phyloP scores from a whole-genome alignment of 2,888 invertebrate genomes.

The Oegoconia quadripuncta region DNA sequence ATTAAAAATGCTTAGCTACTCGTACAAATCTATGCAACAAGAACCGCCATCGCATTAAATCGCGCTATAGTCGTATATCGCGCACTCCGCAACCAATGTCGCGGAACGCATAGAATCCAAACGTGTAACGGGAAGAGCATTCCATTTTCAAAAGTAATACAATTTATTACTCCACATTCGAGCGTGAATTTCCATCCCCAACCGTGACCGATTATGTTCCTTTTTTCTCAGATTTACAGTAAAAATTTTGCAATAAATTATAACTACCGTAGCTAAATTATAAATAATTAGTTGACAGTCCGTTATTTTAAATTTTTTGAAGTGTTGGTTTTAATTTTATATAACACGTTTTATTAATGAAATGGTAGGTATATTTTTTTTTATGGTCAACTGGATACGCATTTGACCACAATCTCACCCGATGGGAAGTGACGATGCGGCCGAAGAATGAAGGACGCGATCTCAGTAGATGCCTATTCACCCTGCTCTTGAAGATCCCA shows the following conservation, averaged over 20 bases:
- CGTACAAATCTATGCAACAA: conserved; percentile 37
- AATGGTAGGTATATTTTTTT: too few species aligned
- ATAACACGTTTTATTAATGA: too few species aligned
- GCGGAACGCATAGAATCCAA: conserved; percentile 64
- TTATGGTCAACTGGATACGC: too few species aligned
- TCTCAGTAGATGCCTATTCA: too few species aligned
- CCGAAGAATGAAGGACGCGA: too few species aligned
- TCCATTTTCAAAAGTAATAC: conserved; percentile 60
- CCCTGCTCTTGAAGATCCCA: too few species aligned
- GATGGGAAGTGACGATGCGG: too few species aligned
- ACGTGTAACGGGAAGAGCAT: conserved; percentile 35
- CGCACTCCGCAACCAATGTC: conserved; percentile 57
- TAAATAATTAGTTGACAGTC: conserved; percentile 8
- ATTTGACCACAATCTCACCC: too few species aligned
- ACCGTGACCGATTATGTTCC: conserved; percentile 38
- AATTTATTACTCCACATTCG: conserved; percentile 57
- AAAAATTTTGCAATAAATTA: conserved; percentile 21
- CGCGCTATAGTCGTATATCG: conserved; percentile 63
- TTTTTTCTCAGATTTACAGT: conserved; percentile 29
- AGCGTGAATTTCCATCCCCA: conserved; percentile 45
- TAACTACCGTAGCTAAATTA: conserved; percentile 12
- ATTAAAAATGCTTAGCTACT: conserved; percentile 19
- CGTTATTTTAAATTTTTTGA: too few species aligned
- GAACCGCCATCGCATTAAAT: conserved; percentile 5
- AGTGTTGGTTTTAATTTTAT: too few species aligned